Base-by-base conservation (phyloP, 2,888 invertebrate species). In the Phyllotreta cruciferae region DNA sequence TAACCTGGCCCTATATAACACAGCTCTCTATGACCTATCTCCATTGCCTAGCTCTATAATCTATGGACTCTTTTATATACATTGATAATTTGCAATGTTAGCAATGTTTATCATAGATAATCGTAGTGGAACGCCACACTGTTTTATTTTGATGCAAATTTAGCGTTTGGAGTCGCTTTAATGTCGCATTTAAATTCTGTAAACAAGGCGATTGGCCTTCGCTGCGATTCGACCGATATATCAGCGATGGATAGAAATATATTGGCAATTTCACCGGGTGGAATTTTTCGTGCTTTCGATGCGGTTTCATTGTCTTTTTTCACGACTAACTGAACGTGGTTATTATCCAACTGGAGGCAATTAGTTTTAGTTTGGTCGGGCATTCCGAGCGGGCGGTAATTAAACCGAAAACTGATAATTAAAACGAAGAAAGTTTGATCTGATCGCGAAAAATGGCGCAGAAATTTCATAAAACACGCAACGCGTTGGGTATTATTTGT, bases 231-330 rank as follows among this genome's bases (percentile, higher is more conserved):
- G n/a, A 10, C 49, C 14, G 14, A 47, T 24, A 13, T 35, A 49
- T 47, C 35, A 47, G 14, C 8, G 5, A 47, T 34, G 24, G 35
- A 47, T 49, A 35, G 49, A 34, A 9, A 49, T 49, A 49, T 49
- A n/a, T n/a, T n/a, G n/a, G n/a, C 14, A 37, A 54, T 54, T 54
- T 54, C 42, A 41, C 41, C 11, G 10, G 34, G 34, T 41, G 24
- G 42, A 54, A 41, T 54, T 54, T 54, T 10, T 54, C 39, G 42
- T 54, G 6, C 41, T 41, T 42, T 54, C 42, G 34, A 37, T n/a
- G 24, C 37, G 8, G 9, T 38, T 52, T 52, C 38, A 52, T 52
- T 52, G 52, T 52, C 52, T 52, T 52, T 49, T 49, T 37, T 52
- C 38, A 52, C 52, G 38, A 37, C 13, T 37, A 52, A 37, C 37